Evolutionary conservation across 1,140 invertebrate genomes (phyloP), one percentile per base, ranked within the genome.

Genomic region (Lepidostoma basale): DNA sequence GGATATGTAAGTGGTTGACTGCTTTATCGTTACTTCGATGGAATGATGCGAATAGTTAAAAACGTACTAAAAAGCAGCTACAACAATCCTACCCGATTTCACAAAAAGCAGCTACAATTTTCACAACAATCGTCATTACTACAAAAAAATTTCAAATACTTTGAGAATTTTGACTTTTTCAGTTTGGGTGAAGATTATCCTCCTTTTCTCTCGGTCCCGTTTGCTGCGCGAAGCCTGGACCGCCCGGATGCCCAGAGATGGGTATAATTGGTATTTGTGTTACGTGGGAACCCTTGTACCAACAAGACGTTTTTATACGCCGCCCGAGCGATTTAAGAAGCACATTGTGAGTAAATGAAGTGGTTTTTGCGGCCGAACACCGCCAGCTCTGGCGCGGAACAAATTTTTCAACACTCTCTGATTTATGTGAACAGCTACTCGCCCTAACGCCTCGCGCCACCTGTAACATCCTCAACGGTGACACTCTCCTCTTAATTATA

Each of bases 221-320:
- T 18, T 54, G 5, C 49, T 54, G 23, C n/a, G 25, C 9, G 26
- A 25, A 40, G 23, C 16, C 47, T 28, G 39, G 23, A 18, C 40
- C 66, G 47, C 47, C 66, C 9, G 44, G 56, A 60, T 28, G 39
- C 39, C 49, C 49, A 54, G 49, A 60, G 42, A 63, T 63, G 68
- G 68, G 39, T 60, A 69, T 69, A 69, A 69, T 69, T 69, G 68
- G 68, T 69, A 65, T 69, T 69, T 69, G 52, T 26, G 36, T 54
- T 59, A 64, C 62, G 68, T 69, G 68, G 62, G 68, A 69, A 69
- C 62, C 62, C 25, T 14, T 64, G 58, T 62, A 62, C 12, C 58
- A 23, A 62, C 58, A 62, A 42, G 58, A 62, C 58, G 58, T 62
- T 62, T 62, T 62, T 62, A 62, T 62, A 62, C 58, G 18, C 22